phyloP scores from a whole-genome alignment of 2,888 invertebrate species.

The Theristus sp. region DNA sequence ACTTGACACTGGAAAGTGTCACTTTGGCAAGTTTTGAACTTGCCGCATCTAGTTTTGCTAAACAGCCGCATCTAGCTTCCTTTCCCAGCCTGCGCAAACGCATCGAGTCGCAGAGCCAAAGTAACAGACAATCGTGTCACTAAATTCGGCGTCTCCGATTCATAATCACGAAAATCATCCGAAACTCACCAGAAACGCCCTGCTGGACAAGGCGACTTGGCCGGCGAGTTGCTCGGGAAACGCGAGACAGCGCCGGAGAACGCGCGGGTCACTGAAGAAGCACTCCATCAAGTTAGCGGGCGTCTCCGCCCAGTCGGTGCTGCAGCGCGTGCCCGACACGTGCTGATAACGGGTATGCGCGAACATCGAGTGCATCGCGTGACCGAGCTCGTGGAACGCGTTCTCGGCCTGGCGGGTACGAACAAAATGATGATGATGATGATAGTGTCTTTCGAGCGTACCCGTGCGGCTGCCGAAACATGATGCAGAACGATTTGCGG shows the following conservation, averaged over 20 bases:
- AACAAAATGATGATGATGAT: background rate
- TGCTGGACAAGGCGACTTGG: background rate
- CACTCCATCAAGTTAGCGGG: conserved; percentile 98
- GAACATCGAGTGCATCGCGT: conserved; percentile 95
- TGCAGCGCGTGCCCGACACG: conserved; percentile 80
- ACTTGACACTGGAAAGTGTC: background rate
- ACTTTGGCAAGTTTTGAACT: too few species aligned
- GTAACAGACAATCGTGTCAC: too few species aligned
- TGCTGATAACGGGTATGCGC: conserved; percentile 87
- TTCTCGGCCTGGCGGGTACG: conserved; percentile 63
- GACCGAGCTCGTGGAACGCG: conserved; percentile 95
- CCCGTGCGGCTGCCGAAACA: background rate
- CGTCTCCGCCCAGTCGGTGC: conserved; percentile 71
- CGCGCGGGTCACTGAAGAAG: conserved; percentile 70
- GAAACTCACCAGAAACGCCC: background rate
- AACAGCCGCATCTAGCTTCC: too few species aligned
- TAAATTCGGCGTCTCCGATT: too few species aligned
- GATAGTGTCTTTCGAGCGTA: background rate
- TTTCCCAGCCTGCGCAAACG: too few species aligned
- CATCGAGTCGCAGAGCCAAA: too few species aligned
- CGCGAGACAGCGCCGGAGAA: conserved; percentile 30
- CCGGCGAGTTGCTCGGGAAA: too few species aligned
- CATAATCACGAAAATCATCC: too few species aligned
- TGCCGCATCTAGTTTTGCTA: too few species aligned
- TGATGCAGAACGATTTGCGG: too few species aligned